Percentiles rank a stretch among this genome's conserved stretches.
phyloP scores from a whole-genome alignment of 2,888 invertebrate species.

The Trachelus iudaicus region DNA sequence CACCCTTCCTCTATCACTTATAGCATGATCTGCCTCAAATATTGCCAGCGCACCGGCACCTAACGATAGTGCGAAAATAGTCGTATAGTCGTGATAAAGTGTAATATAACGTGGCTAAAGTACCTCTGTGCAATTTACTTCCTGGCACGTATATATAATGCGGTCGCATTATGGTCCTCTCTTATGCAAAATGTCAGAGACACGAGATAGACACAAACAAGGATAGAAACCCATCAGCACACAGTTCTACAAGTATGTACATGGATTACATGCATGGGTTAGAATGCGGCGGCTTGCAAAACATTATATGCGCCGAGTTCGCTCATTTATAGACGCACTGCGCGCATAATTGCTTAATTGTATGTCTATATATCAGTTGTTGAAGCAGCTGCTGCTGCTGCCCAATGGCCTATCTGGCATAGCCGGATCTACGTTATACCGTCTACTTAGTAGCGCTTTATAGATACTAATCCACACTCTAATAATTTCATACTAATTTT shows the following conservation, averaged over 20 bases:
- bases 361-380: constrained; percentile 18
- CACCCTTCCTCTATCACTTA: no score
- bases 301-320: constrained; percentile 3
- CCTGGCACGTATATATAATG: constrained; percentile 15
- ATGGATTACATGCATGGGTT: background rate
- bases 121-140: constrained; percentile 13
- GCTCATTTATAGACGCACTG: constrained; percentile 12
- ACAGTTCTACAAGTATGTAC: background rate
- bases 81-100: background rate
- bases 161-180: background rate
- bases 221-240: background rate
- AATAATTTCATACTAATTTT: background rate
- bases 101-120: background rate
- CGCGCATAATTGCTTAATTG: constrained; percentile 23
- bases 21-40: background rate
- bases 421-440: background rate
- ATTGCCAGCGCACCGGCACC: background rate
- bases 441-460: background rate
- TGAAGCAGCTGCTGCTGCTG: constrained; percentile 14
- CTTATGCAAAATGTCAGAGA: background rate
- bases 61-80: background rate
- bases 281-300: constrained; percentile 1
- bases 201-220: background rate
- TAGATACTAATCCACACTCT: background rate
- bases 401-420: background rate